Conservation (phyloP, 2,113 vertebrate species). For the Felis chaus region DNA sequence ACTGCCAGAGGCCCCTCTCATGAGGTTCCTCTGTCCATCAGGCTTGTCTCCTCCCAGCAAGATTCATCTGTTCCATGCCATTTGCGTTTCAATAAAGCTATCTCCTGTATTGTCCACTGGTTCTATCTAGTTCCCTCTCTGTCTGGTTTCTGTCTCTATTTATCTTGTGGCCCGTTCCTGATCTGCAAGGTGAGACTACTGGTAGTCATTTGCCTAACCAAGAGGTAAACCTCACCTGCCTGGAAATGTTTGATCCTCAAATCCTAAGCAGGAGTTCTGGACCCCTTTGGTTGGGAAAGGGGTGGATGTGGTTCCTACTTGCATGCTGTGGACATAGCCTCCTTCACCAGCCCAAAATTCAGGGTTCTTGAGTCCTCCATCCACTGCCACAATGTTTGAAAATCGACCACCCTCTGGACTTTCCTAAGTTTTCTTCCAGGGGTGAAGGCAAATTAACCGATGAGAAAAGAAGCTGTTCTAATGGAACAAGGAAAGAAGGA, state of each 20-base stretch:
- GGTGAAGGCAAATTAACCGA: neutral
- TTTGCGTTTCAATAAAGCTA: slow-evolving; percentile 88
- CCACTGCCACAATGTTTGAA: neutral
- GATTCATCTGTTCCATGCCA: slow-evolving; percentile 84
- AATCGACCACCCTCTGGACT: neutral
- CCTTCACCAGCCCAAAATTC: neutral
- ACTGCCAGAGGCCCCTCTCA: neutral
- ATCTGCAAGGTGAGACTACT: neutral
- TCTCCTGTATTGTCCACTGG: slow-evolving; percentile 79
- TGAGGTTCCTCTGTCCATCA: slow-evolving; percentile 76
- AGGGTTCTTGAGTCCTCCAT: neutral
- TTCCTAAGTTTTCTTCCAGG: neutral
- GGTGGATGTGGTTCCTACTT: neutral
- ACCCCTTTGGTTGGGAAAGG: neutral
- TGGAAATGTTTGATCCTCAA: neutral
- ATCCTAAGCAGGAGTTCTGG: neutral
- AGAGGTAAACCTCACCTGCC: neutral
- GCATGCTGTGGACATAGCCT: neutral
- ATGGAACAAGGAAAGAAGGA: neutral
- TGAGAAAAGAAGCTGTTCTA: neutral
- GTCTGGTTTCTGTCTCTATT: slow-evolving; percentile 55
- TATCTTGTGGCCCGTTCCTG: neutral
- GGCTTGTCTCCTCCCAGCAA: slow-evolving; percentile 84
- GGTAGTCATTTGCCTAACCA: neutral
- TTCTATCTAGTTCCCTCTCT: slow-evolving; percentile 58